Conservation (phyloP, 1,140 invertebrate species). For the Steinernema khuongi region DNA sequence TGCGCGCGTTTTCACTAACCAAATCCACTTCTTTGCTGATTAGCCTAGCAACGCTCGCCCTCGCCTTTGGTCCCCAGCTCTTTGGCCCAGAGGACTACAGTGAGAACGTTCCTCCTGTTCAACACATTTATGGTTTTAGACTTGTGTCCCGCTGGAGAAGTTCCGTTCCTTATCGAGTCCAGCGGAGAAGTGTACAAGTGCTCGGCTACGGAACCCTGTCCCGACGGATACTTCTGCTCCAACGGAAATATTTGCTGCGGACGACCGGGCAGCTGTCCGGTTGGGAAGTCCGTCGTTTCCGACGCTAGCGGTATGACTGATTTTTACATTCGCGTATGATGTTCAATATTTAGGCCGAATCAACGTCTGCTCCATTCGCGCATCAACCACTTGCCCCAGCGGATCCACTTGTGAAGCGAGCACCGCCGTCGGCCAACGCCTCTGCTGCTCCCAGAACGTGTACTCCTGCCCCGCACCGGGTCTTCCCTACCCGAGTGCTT, state of each 20-base stretch:
- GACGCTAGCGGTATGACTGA: constrained; percentile 35
- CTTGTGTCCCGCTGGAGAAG: constrained; percentile 39
- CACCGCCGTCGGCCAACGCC: constrained; percentile 30
- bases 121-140: constrained; percentile 22
- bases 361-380: constrained; percentile 31
- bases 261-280: constrained; percentile 37
- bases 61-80: background rate
- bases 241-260: constrained; percentile 40
- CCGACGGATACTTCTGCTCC: constrained; percentile 31
- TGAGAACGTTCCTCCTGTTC: background rate
- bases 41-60: background rate
- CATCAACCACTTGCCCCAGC: constrained; percentile 31
- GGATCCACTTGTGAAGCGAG: constrained; percentile 36
- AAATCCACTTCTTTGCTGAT: constrained; percentile 7
- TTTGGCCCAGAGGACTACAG: background rate
- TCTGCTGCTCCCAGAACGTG: constrained; percentile 33
- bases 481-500: constrained; percentile 39
- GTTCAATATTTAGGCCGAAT: constrained; percentile 24
- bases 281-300: constrained; percentile 30
- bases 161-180: constrained; percentile 33
- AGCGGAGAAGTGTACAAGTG: constrained; percentile 27
- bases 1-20: background rate
- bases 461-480: constrained; percentile 32
- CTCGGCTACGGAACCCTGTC: constrained; percentile 32
- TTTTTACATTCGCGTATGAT: background rate